Evolutionary conservation across 1,140 invertebrate genomes (phyloP), one percentile per base, ranked within the genome.

Genomic region (Drosophila kanapiae): DNA sequence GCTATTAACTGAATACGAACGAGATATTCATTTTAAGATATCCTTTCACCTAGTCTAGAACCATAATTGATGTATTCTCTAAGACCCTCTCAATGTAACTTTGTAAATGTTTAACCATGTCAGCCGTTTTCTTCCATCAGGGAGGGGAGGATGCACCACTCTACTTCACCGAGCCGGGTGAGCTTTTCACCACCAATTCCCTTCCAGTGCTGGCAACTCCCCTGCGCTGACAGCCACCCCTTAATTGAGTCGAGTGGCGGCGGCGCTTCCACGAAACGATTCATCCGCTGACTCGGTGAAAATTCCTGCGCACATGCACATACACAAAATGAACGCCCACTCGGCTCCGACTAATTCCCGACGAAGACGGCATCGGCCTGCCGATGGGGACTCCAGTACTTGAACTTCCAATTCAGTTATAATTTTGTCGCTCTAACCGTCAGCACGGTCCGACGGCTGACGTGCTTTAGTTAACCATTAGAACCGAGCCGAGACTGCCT

Each of bases 1-100:
- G 97, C 27, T 97, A 97, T 92, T 97, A 92, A 75, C 33, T 59
- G 23, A 47, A 40, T 33, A 58, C 43, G 35, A 35, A 38, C 23
- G 23, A 23, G 23, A 23, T 23, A 23, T 23, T 23, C 23, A 58
- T 31, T 38, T 59, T 51, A 65, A 37, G 37, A 43, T 37, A 64
- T 43, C 42, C 48, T 31, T 72, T 49, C 11, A 59, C 40, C 42
- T 58, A 59, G 18, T 69, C 62, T 70, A 68, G 47, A 54, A 9
- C 6, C 6, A 13, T 72, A 72, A 71, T 71, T 29, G 45, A 59
- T 72, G 65, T 69, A 69, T 38, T 68, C 43, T 69, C 18, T 69
- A 69, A 69, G 62, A 69, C 35, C 65, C 64, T 69, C 63, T 72
- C 37, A 71, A 59, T 72, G 37, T 71, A 58, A 59, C 56, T 59